Base-by-base conservation (phyloP, 1,140 invertebrate species). In the Neuroterus valhalla region DNA sequence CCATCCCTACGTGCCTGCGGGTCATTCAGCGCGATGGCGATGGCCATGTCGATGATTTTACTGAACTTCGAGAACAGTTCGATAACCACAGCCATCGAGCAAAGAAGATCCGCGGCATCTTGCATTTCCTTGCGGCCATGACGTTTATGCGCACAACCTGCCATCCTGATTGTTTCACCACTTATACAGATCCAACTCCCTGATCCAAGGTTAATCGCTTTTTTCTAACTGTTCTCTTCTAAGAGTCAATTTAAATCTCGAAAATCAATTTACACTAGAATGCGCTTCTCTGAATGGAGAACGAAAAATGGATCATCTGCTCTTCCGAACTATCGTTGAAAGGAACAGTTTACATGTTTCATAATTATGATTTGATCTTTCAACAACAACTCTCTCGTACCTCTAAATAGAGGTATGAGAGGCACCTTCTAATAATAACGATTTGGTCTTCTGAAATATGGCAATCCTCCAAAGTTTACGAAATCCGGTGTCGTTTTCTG, bases 1-100 rank as follows among this genome's bases (percentile, higher is more conserved):
- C 85, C 79, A 82, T 83, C 85, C 81, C 78, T 87, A 89, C 85
- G 86, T 89, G 87, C 84, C 83, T 86, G 82, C 84, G 79, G 85
- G 84, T 89, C 86, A 84, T 86, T 86, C 86, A 76, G 81, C 78
- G 85, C 82, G 77, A 38, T 38, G 6, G 31, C 31, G 6, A 82
- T 83, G 80, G 78, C 71, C 81, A 80, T 78, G 79, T 77, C 79
- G 84, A 85, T 86, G 85, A 85, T 87, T 86, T 87, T 81, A 81
- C 82, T 82, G 80, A 81, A 81, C 78, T 80, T 82, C 75, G 77
- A 83, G 3, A 38, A 8, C 10, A 81, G 74, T 81, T 82, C 80
- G 85, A 86, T 86, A 85, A 85, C 83, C 74, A 84, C 78, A 76
- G 76, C 75, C 79, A 81, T 78, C 80, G 74, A 78, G 26, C 68